A percentile compares a stretch with the other conserved stretches of the same genome.
Evolutionary conservation across 1,140 invertebrate species (phyloP).

Genomic region (Drosophila watanabei): DNA sequence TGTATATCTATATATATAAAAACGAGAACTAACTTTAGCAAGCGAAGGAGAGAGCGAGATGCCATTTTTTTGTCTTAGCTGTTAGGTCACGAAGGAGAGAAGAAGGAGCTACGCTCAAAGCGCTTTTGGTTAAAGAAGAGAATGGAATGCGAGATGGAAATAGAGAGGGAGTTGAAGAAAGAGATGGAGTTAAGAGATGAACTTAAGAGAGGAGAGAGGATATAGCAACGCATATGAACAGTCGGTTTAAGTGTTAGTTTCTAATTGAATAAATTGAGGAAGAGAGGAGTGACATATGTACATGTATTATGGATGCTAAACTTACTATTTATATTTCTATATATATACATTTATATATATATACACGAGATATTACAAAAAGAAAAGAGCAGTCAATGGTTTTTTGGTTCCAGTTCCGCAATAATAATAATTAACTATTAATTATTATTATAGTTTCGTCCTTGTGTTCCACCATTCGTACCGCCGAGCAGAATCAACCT

Average conservation of each 20-base stretch:
- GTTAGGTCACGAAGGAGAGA: constrained; percentile 44
- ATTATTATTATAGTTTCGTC: constrained; percentile 34
- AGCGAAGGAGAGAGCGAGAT: constrained; percentile 10
- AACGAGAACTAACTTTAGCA: constrained; percentile 46
- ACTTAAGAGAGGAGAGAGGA: constrained; percentile 43
- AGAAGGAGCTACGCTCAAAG: constrained; percentile 68
- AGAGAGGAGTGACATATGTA: constrained; percentile 21
- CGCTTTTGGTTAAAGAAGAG: constrained; percentile 58
- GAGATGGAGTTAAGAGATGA: too few relatives aligned
- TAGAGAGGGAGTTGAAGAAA: not conserved
- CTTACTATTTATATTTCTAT: constrained; percentile 73
- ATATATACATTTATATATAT: constrained; percentile 48
- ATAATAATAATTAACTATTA: constrained; percentile 46
- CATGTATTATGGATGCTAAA: constrained; percentile 56
- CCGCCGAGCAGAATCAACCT: constrained; percentile 36
- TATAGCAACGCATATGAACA: constrained; percentile 79
- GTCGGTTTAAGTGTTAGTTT: constrained; percentile 78
- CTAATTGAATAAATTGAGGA: constrained; percentile 23
- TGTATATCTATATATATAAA: constrained; percentile 33
- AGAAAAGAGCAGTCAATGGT: constrained; percentile 73
- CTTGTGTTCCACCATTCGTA: constrained; percentile 65
- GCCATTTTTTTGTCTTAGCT: constrained; percentile 69
- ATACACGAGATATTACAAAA: constrained; percentile 61
- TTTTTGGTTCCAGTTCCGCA: constrained; percentile 76
- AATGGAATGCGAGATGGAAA: constrained; percentile 18